Conservation (phyloP, 2,113 vertebrate genomes). For the Mellivora capensis region DNA sequence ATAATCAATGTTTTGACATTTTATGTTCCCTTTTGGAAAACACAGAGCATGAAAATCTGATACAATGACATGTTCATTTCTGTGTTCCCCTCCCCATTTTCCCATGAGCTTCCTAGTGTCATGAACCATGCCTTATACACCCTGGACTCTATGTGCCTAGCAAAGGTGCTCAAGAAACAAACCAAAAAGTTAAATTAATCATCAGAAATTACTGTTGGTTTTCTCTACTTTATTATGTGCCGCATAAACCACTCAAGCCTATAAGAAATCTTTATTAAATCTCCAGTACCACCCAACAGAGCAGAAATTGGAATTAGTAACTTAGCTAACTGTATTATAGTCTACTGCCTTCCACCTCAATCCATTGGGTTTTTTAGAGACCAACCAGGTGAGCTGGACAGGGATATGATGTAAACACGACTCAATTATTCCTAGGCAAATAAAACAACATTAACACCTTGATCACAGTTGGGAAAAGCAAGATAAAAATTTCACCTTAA, state of each 20-base stretch:
- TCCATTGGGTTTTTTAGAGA: background rate
- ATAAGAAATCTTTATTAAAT: background rate
- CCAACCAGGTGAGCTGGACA: background rate
- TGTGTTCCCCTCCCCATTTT: background rate
- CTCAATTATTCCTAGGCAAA: background rate
- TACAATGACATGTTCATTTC: background rate
- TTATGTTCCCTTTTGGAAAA: background rate
- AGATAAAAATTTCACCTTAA: background rate
- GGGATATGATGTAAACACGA: background rate
- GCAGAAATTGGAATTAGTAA: background rate
- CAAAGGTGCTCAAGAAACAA: background rate
- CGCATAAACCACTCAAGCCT: background rate
- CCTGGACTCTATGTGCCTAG: background rate
- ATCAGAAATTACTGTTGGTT: background rate
- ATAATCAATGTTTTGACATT: background rate
- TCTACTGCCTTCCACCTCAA: background rate
- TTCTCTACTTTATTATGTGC: background rate
- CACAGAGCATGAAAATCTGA: background rate
- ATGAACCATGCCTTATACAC: background rate
- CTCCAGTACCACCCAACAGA: background rate
- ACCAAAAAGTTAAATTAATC: background rate
- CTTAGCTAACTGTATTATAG: background rate
- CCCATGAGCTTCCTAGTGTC: background rate
- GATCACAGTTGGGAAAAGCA: background rate
- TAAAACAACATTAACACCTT: background rate